A percentile compares a stretch with the other conserved stretches of the same genome.
Evolutionary conservation across 2,888 invertebrate genomes (phyloP).

Genomic region (Drosophila crucigera): DNA sequence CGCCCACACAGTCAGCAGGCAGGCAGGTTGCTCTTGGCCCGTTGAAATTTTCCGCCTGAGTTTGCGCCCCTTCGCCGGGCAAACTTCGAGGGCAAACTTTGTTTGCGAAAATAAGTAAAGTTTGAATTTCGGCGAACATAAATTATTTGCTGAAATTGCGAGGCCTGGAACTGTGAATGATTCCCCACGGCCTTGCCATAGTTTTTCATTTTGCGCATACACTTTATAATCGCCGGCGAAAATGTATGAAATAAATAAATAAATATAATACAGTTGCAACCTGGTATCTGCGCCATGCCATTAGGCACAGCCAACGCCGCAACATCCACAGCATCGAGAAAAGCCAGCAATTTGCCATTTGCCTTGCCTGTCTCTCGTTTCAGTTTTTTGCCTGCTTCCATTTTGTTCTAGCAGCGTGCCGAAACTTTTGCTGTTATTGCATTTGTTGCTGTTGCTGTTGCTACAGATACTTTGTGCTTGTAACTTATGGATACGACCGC

Average conservation of each 20-base stretch:
- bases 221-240: constrained; percentile 70
- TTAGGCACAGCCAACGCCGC: constrained; percentile 46
- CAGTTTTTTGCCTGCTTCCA: constrained; percentile 28
- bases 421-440: constrained; percentile 77
- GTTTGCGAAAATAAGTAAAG: constrained; percentile 70
- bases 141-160: constrained; percentile 65
- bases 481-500: constrained; percentile 72
- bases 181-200: constrained; percentile 54
- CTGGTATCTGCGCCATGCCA: constrained; percentile 35
- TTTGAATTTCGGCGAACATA: constrained; percentile 76
- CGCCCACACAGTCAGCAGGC: constrained; percentile 62
- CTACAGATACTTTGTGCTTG: constrained; percentile 67
- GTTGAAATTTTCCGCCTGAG: constrained; percentile 56
- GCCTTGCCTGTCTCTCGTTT: constrained; percentile 18
- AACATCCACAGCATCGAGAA: neutral
- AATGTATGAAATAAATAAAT: constrained; percentile 78
- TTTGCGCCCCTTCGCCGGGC: constrained; percentile 33
- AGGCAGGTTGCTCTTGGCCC: constrained; percentile 13
- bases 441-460: constrained; percentile 49
- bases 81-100: constrained; percentile 27
- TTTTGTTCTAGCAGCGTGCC: constrained; percentile 8
- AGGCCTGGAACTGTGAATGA: constrained; percentile 10
- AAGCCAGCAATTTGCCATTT: constrained; percentile 23
- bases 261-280: constrained; percentile 67
- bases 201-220: constrained; percentile 43